Conservation (phyloP, 2,888 invertebrate species). For the Chelonus formosanus region DNA sequence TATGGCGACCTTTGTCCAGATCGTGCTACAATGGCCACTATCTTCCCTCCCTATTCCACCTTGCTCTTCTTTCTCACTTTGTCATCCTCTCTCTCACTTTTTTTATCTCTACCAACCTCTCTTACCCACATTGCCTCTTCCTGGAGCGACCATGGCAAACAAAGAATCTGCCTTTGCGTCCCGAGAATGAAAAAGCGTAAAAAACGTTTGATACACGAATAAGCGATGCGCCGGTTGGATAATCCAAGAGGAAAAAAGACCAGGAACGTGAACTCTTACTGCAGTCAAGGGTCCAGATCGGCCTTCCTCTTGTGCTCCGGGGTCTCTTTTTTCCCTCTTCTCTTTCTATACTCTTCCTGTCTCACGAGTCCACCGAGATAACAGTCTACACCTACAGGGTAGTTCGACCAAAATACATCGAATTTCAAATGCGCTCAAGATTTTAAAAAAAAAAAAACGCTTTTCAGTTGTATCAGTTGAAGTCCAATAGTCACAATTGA, state of each 20-base stretch:
- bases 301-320: conserved; percentile 22
- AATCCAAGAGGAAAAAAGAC: conserved; percentile 57
- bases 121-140: conserved; percentile 41
- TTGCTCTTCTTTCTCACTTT: conserved; percentile 40
- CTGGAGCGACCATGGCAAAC: conserved; percentile 61
- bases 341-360: conserved; percentile 23
- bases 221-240: conserved; percentile 64
- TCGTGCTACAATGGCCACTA: conserved; percentile 62
- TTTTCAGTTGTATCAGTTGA: no score
- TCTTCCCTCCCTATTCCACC: conserved; percentile 46
- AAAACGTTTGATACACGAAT: conserved; percentile 62
- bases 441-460: no score
- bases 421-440: conserved; percentile 24
- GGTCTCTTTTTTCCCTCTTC: conserved; percentile 26
- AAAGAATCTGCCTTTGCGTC: conserved; percentile 60
- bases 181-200: conserved; percentile 58
- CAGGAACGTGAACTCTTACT: conserved; percentile 57
- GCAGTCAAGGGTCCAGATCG: conserved; percentile 33
- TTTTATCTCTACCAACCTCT: conserved; percentile 19
- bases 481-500: no score
- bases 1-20: conserved; percentile 63
- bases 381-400: conserved; percentile 14
- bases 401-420: conserved; percentile 37
- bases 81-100: conserved; percentile 32
- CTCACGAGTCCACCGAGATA: conserved; percentile 11